These are phyloP conservation scores for Bilobella aurantiaca DNA, from an alignment of 1,140 invertebrate species.

Conservation along the genomic window DNA sequence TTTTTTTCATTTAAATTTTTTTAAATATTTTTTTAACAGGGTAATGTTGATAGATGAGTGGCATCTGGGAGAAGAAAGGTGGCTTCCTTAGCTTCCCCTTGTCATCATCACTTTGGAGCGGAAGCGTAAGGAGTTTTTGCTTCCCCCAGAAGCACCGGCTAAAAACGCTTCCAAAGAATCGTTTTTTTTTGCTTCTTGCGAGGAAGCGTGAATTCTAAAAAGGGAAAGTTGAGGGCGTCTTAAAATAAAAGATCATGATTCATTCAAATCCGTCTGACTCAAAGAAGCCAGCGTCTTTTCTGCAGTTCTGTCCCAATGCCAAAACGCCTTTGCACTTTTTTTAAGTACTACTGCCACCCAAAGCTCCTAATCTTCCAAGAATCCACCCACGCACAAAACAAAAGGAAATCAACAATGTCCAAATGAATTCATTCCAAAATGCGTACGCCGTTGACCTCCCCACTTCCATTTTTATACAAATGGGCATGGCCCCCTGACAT, in stretches of 20 bases:
- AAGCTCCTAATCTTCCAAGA: conserved; percentile 1
- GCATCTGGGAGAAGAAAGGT: too few species aligned
- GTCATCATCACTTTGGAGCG: too few species aligned
- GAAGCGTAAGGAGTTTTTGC: too few species aligned
- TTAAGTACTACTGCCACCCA: not conserved
- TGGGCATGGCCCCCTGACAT: not conserved
- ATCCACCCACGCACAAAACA: not conserved
- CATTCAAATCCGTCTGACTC: not conserved
- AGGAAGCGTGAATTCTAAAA: not conserved
- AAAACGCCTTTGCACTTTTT: not conserved
- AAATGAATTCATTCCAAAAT: not conserved
- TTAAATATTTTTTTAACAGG: too few species aligned
- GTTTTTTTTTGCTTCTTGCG: too few species aligned
- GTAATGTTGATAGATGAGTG: too few species aligned
- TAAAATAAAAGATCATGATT: not conserved
- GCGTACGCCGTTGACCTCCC: not conserved
- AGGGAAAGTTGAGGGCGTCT: not conserved
- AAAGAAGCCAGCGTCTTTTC: too few species aligned
- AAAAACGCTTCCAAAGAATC: too few species aligned
- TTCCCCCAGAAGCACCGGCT: too few species aligned
- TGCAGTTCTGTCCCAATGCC: not conserved
- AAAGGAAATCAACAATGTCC: conserved; percentile 4
- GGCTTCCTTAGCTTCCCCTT: too few species aligned
- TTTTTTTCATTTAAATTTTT: too few species aligned
- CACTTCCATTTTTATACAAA: conserved; percentile 6